Evolutionary conservation across 2,888 invertebrate genomes (phyloP).

Genomic region (Hartigia nigra): DNA sequence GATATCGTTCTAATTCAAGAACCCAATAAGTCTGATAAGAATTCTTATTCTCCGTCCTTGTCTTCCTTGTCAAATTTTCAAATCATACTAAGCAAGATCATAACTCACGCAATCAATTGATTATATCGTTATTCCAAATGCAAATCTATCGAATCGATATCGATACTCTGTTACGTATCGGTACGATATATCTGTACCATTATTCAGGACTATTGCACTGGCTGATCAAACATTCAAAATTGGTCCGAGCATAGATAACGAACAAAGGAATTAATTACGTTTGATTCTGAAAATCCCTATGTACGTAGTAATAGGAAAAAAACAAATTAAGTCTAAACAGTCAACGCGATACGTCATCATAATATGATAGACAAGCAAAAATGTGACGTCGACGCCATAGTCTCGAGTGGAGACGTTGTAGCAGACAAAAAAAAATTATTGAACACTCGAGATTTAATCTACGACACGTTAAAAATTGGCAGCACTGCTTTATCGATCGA

Average conservation of each 20-base stretch:
- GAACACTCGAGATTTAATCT: background rate
- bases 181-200: no score
- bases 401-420: background rate
- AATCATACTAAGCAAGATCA: background rate
- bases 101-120: background rate
- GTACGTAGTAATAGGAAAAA: background rate
- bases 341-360: background rate
- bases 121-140: no score
- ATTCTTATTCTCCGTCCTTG: background rate
- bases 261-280: background rate
- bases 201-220: no score
- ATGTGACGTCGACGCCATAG: background rate
- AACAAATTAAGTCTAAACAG: background rate
- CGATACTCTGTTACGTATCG: no score
- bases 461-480: background rate
- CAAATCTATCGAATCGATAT: no score
- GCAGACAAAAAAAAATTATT: background rate
- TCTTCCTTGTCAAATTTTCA: background rate
- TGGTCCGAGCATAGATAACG: background rate
- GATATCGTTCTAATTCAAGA: background rate
- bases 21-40: background rate
- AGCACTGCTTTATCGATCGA: background rate
- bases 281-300: background rate
- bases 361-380: background rate
- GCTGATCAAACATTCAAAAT: background rate